phyloP scores from a whole-genome alignment of 2,113 vertebrate species.

The Pelusios castaneus region DNA sequence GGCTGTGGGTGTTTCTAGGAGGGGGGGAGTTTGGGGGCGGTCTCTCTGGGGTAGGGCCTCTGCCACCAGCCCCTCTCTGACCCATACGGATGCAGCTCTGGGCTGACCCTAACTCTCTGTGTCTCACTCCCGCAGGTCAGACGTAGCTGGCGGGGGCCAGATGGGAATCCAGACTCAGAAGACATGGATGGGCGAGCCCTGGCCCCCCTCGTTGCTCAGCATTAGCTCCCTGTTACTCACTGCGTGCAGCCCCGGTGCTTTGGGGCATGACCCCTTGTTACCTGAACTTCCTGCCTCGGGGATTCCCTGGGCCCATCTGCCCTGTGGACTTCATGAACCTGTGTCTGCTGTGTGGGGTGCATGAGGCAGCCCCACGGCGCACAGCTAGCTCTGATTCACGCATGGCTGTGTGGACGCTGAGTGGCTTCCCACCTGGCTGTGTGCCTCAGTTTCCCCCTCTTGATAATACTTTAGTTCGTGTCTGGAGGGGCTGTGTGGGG shows the following conservation, averaged over 20 bases:
- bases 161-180: background rate
- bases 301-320: background rate
- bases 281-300: background rate
- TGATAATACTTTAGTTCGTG: background rate
- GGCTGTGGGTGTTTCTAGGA: too few relatives aligned
- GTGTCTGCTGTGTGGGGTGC: too few relatives aligned
- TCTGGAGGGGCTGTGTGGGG: background rate
- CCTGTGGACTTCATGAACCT: too few relatives aligned
- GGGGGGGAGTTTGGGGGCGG: background rate
- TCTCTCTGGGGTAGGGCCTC: background rate
- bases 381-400: background rate
- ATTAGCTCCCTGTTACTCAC: too few relatives aligned
- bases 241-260: too few relatives aligned
- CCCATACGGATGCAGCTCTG: rapidly evolving
- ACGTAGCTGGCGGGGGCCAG: background rate
- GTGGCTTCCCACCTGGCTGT: background rate
- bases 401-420: background rate
- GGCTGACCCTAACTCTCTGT: background rate
- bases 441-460: background rate
- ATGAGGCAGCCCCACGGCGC: background rate
- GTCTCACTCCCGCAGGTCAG: background rate
- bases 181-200: background rate
- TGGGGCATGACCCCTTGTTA: too few relatives aligned
- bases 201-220: too few relatives aligned
- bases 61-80: background rate